phyloP scores from a whole-genome alignment of 1,140 invertebrate species.

The Globodera rostochiensis region DNA sequence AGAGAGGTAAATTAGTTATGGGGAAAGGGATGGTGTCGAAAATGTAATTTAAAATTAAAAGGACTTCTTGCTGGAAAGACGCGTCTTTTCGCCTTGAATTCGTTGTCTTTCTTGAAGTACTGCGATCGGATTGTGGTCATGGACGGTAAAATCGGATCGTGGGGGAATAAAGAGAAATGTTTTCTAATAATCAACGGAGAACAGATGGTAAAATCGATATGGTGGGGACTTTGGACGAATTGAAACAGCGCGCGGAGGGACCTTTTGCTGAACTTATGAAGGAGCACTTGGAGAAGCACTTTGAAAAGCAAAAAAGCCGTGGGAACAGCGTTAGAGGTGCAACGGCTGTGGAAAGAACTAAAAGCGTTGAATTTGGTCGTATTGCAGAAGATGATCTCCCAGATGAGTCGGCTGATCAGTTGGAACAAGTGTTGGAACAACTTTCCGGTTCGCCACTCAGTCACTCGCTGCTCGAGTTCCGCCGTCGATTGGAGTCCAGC shows the following conservation, averaged over 20 bases:
- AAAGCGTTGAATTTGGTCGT: no score
- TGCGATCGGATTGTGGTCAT: constrained; percentile 45
- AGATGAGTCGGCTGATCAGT: constrained; percentile 6
- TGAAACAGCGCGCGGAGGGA: constrained; percentile 36
- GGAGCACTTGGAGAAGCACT: constrained; percentile 36
- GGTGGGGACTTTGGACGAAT: constrained; percentile 41
- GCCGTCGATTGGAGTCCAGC: constrained; percentile 15
- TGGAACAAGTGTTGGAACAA: constrained; percentile 16
- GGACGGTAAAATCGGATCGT: constrained; percentile 25
- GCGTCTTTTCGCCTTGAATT: constrained; percentile 51
- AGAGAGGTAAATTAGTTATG: constrained; percentile 15
- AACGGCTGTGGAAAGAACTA: background rate
- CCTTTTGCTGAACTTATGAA: constrained; percentile 41
- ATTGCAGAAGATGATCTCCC: background rate
- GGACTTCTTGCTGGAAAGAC: constrained; percentile 53
- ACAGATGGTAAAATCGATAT: constrained; percentile 42
- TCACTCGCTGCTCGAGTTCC: constrained; percentile 30
- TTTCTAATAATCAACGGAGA: constrained; percentile 20
- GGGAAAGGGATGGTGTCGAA: no score
- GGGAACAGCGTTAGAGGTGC: background rate
- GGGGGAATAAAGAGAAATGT: no score
- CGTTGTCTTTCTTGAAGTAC: constrained; percentile 35
- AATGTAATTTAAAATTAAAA: background rate
- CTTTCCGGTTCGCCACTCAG: constrained; percentile 32
- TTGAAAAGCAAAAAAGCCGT: constrained; percentile 28